Evolutionary conservation across 2,113 vertebrate genomes (phyloP), one percentile per base, ranked within the genome.

Genomic region (Tringa solitaria): DNA sequence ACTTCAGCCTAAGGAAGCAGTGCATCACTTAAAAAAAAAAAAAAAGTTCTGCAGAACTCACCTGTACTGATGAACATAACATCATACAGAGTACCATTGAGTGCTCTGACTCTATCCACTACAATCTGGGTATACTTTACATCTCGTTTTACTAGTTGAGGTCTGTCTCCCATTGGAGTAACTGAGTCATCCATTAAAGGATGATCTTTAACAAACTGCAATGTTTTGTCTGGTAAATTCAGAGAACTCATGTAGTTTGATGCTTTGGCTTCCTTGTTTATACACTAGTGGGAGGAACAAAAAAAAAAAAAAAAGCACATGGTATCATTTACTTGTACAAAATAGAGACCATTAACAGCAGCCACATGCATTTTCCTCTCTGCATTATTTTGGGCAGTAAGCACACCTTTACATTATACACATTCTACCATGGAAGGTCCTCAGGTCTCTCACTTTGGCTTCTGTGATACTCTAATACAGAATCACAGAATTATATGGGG

Each of bases 161-260:
- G 99, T 85, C 98, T 97, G 84, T 98, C 98, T 88, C 99, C 98
- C 41, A 99, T 93, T 5, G 99, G 99, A 60, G 98, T 98, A 86
- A 99, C 98, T 0, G 99, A 99, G 82, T 99, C 99, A 68, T 99
- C 99, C 98, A 99, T 98, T 81, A 99, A 97, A 33, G 99, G 99
- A 98, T 99, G 99, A 96, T 99, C 99, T 96, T 98, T 99, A 17
- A 99, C 98, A 73, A 99, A 99, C 97, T 99, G 99, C 75, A 99
- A 94, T 0, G 99, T 99, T 97, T 99, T 99, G 97, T 99, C 99
- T 0, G 99, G 99, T 74, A 99, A 97, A 83, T 98, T 98, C 73
- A 99, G 97, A 2, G 99, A 99, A 96, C 96, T 99, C 97, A 74
- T 98, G 73, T 99, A 98, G 98, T 98, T 99, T 92, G 98, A 98